These are phyloP conservation scores for Pteronotus mesoamericanus DNA, from an alignment of 2,797 vertebrate genomes.

Conservation along the genomic window DNA sequence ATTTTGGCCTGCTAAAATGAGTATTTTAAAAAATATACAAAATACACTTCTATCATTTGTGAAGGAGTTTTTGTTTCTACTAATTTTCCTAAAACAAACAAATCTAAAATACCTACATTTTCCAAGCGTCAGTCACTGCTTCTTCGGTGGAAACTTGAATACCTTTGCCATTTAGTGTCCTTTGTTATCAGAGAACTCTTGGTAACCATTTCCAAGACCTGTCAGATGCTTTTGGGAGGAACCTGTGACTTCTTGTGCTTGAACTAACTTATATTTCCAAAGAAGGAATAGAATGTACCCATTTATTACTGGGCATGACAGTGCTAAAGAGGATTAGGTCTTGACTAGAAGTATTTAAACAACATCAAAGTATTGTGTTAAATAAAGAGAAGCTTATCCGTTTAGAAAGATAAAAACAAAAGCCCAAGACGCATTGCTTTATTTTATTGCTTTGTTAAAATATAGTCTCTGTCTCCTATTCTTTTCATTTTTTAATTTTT, in stretches of 20 bases:
- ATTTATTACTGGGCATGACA: constrained; percentile 3
- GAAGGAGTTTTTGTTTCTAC: background rate
- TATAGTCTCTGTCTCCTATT: background rate
- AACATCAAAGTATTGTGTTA: background rate
- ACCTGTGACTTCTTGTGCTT: background rate
- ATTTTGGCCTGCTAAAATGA: background rate
- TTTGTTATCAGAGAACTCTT: background rate
- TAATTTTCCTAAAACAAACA: constrained; percentile 7
- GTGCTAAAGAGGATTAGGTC: background rate
- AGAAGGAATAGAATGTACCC: background rate
- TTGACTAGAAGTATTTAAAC: background rate
- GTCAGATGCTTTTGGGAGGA: background rate
- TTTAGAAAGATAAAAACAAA: constrained; percentile 20
- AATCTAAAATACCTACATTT: background rate
- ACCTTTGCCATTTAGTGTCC: background rate
- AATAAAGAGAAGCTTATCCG: background rate
- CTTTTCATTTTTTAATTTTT: background rate
- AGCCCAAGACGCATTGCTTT: background rate
- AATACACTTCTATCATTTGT: background rate
- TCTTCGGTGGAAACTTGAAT: background rate
- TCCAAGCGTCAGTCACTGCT: background rate
- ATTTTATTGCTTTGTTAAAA: constrained; percentile 26
- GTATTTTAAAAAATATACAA: background rate
- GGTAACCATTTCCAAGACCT: constrained; percentile 10
- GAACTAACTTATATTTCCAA: constrained; percentile 24